phyloP scores from a whole-genome alignment of 2,797 vertebrate species.

The Bufotes viridis region DNA sequence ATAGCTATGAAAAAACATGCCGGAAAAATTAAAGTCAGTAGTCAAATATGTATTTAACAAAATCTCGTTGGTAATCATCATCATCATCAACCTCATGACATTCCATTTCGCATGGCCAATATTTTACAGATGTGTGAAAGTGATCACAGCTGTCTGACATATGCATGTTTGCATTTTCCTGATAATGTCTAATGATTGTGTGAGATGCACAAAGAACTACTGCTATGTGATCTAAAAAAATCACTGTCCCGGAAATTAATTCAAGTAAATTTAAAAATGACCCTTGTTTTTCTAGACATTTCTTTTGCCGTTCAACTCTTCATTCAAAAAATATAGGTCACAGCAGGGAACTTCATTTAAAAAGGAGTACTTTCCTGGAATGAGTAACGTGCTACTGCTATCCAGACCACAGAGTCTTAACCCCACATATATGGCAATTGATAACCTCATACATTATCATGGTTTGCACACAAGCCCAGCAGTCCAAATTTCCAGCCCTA shows the following conservation, averaged over 20 bases:
- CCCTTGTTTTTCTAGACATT: background rate
- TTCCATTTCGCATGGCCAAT: conserved; percentile 36
- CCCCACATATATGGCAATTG: background rate
- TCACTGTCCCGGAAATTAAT: background rate
- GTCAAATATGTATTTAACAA: conserved; percentile 31
- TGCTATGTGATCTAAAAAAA: background rate
- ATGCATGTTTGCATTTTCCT: conserved; percentile 25
- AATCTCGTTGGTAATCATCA: conserved; percentile 38
- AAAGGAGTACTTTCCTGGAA: background rate
- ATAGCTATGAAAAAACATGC: conserved; percentile 33
- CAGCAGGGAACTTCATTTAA: background rate
- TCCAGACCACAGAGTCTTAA: background rate
- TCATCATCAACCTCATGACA: conserved; percentile 29
- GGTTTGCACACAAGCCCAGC: too few species aligned
- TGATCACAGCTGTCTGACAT: conserved; percentile 19
- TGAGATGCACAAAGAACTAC: background rate
- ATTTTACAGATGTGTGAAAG: conserved; percentile 50
- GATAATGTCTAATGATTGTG: conserved; percentile 7
- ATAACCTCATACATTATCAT: too few species aligned
- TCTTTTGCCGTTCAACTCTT: background rate
- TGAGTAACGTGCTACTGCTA: background rate
- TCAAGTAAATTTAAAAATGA: background rate
- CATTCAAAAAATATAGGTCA: background rate
- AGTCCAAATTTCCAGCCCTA: too few species aligned
- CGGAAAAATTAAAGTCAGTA: conserved; percentile 42